Evolutionary conservation across 2,888 invertebrate genomes (phyloP), one percentile per base, ranked within the genome.

Genomic region (Odontomyia ornata): DNA sequence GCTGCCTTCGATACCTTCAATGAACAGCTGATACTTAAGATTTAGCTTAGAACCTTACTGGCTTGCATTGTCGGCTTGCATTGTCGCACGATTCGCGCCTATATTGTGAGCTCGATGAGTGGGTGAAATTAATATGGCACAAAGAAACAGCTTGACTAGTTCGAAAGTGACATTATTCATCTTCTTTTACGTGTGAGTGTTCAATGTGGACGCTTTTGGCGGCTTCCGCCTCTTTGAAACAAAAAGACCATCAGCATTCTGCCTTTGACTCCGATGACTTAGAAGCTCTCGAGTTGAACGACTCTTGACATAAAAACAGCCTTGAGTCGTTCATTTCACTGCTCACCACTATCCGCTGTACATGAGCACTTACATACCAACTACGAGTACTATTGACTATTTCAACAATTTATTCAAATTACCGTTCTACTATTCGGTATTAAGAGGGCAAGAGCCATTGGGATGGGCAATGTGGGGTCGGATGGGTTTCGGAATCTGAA

Each of bases 361-460:
- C n/a, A 5, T 36, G 5, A 36, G 36, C 36, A 36, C 36, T 36
- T 36, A 36, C 36, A 36, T 36, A 36, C 9, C 9, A 36, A 36
- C n/a, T n/a, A n/a, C n/a, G n/a, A n/a, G 9, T 15, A 30, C 30
- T 60, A 60, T 60, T 25, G 64, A 18, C 64, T 13, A 64, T 30
- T n/a, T 15, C 64, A 64, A 64, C 64, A 64, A 64, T 64, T 64
- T 27, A 64, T 64, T 64, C 64, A 64, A 64, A 64, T 64, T 64
- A n/a, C 64, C 13, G 30, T 5, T 30, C n/a, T 28, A 64, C 13
- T 7, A 25, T 60, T 21, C 23, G 4, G 52, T 9, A 52, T 52
- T 36, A 9, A 36, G 36, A 5, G 9, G n/a, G 36, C 9, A 9
- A 36, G 3, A 3, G 36, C 5, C 36, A 36, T 36, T 36, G 36